Conservation (phyloP, 2,113 vertebrate species). For the Brachypodius melanocephalos region DNA sequence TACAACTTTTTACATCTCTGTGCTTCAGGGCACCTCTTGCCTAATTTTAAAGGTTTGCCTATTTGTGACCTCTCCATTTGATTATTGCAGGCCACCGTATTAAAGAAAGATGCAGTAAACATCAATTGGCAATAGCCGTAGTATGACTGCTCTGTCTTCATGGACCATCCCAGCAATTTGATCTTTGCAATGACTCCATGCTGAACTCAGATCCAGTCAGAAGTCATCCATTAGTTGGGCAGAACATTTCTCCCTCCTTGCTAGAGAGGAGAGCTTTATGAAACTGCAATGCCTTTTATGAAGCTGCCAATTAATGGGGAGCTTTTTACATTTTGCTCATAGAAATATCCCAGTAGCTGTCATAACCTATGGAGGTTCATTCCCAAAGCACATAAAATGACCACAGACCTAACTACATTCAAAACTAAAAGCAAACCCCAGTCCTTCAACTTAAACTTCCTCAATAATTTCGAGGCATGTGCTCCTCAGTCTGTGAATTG, state of each 20-base stretch:
- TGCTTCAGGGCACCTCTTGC: neutral
- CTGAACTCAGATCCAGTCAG: neutral
- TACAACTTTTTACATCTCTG: neutral
- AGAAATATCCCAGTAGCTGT: neutral
- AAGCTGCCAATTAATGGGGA: neutral
- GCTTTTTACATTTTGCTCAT: neutral
- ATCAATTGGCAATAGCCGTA: neutral
- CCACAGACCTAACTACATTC: neutral
- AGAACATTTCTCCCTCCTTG: neutral
- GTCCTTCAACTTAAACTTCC: slow-evolving; percentile 50
- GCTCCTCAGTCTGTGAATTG: slow-evolving; percentile 26
- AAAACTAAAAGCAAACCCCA: slow-evolving; percentile 10
- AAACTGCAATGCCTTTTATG: neutral
- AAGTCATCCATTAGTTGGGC: neutral
- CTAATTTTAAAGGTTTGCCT: neutral
- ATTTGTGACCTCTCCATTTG: neutral
- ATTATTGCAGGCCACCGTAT: neutral
- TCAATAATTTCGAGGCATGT: slow-evolving; percentile 15
- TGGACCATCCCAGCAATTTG: neutral
- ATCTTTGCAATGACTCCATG: neutral
- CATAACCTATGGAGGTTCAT: neutral
- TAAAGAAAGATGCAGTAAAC: neutral
- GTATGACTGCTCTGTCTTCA: neutral
- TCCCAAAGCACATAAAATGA: neutral
- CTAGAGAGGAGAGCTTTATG: neutral